Conservation (phyloP, 2,113 vertebrate genomes). For the Rhinogobius similis region DNA sequence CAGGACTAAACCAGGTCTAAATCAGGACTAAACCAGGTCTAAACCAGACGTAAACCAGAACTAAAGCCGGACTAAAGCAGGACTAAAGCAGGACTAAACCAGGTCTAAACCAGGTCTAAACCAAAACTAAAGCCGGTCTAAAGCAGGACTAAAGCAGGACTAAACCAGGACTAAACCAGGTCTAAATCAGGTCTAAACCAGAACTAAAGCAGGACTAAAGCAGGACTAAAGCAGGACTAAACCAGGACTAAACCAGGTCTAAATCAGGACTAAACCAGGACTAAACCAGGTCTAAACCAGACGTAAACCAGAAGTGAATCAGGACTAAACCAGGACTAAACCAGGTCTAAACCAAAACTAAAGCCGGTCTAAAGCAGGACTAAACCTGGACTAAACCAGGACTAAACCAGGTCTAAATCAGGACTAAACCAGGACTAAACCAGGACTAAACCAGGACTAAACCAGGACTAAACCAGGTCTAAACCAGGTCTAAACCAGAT, state of each 20-base stretch:
- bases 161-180: no score
- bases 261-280: not conserved
- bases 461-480: not conserved
- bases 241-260: not conserved
- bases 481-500: no score
- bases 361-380: not conserved
- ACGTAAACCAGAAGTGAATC: not conserved
- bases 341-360: not conserved
- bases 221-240: not conserved
- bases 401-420: not conserved
- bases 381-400: not conserved
- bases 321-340: not conserved
- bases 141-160: no score
- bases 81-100: no score
- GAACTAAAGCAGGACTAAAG: not conserved
- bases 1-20: slow-evolving; percentile 16
- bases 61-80: no score
- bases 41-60: not conserved
- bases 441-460: not conserved
- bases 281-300: not conserved
- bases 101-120: no score
- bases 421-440: slow-evolving; percentile 29
- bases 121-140: no score
- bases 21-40: slow-evolving; percentile 17
- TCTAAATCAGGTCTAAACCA: not conserved